These are phyloP conservation scores for Ranitomeya variabilis DNA, from an alignment of 2,113 vertebrate species.

Conservation along the genomic window DNA sequence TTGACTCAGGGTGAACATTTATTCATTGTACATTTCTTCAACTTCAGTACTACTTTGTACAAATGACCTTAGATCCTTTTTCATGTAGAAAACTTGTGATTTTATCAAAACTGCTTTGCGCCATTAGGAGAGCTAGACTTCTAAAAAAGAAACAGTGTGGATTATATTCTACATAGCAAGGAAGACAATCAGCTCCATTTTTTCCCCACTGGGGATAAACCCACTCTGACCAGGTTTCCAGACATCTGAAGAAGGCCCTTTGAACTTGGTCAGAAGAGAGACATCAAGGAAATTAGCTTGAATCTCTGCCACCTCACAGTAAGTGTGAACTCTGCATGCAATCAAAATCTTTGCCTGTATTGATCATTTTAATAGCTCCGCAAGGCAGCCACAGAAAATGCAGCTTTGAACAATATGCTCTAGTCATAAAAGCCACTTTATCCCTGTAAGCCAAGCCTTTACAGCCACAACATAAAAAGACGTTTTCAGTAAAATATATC, in stretches of 20 bases:
- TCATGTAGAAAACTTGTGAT: neutral
- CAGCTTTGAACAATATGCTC: conserved; percentile 55
- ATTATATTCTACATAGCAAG: conserved; percentile 7
- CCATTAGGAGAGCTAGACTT: neutral
- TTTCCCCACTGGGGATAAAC: neutral
- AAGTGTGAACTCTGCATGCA: conserved; percentile 51
- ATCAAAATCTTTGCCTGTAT: conserved; percentile 49
- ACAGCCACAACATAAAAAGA: conserved; percentile 47
- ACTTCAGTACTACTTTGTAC: neutral
- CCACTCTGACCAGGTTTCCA: neutral
- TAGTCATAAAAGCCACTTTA: conserved; percentile 57
- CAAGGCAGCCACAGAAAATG: conserved; percentile 33
- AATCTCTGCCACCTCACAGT: conserved; percentile 46
- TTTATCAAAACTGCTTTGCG: conserved; percentile 1
- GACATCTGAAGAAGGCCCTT: conserved; percentile 25
- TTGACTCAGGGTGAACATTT: neutral
- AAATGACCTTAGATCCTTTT: neutral
- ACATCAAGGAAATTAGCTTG: conserved; percentile 55
- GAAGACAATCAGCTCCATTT: conserved; percentile 18
- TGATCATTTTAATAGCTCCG: conserved; percentile 58
- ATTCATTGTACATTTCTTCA: neutral
- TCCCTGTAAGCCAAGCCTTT: conserved; percentile 53
- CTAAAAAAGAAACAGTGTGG: neutral
- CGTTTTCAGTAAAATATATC: conserved; percentile 52
- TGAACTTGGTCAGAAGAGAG: conserved; percentile 41